phyloP scores from a whole-genome alignment of 2,113 vertebrate species.

The Cryptotis parvus region DNA sequence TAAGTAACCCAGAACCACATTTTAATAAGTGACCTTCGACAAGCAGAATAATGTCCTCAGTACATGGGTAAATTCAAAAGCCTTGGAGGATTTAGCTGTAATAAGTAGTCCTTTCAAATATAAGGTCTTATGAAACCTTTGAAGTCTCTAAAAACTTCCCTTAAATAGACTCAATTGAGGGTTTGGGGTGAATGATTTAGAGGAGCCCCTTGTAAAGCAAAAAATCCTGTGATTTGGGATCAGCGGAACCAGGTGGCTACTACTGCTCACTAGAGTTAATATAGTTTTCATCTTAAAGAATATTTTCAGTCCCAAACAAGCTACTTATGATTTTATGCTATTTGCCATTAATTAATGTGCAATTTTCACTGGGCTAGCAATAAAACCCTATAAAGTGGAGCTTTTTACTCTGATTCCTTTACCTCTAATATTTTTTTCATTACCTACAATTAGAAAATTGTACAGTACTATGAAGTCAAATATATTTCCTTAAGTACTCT shows the following conservation, averaged over 20 bases:
- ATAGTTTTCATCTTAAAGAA: slow-evolving; percentile 50
- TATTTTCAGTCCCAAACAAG: slow-evolving; percentile 43
- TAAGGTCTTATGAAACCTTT: slow-evolving; percentile 68
- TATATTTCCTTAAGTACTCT: slow-evolving; percentile 15
- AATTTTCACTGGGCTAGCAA: neutral
- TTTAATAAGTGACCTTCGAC: slow-evolving; percentile 79
- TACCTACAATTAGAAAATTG: neutral
- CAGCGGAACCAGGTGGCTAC: slow-evolving; percentile 63
- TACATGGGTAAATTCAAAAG: slow-evolving; percentile 70
- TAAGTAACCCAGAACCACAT: slow-evolving; percentile 64
- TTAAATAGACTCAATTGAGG: slow-evolving; percentile 72
- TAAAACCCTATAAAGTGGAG: slow-evolving; percentile 23
- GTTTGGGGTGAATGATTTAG: slow-evolving; percentile 61
- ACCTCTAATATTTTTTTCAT: neutral
- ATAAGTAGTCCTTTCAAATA: slow-evolving; percentile 75
- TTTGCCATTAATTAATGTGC: slow-evolving; percentile 15
- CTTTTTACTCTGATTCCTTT: neutral
- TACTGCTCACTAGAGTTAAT: slow-evolving; percentile 25
- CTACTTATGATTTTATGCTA: neutral
- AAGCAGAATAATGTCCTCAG: slow-evolving; percentile 75
- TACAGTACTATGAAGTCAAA: neutral
- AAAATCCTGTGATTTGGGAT: slow-evolving; percentile 63
- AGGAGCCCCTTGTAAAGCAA: slow-evolving; percentile 59
- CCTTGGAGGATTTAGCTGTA: slow-evolving; percentile 72
- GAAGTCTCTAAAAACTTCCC: slow-evolving; percentile 75